phyloP scores from a whole-genome alignment of 2,113 vertebrate genomes.

The Percopsis transmontana region DNA sequence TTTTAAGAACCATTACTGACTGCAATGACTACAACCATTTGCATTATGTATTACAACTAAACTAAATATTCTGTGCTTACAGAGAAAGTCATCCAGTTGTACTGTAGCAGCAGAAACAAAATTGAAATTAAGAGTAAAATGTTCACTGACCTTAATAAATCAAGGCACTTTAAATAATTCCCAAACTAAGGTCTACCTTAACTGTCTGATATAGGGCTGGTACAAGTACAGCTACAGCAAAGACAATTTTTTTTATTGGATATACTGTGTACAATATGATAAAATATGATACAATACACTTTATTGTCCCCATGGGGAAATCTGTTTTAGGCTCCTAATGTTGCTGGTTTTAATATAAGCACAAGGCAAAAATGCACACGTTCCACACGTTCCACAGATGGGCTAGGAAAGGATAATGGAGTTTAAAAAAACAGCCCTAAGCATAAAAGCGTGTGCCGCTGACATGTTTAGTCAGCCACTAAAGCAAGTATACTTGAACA shows the following conservation, averaged over 20 bases:
- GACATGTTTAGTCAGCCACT: conserved; percentile 7
- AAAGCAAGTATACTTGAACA: background rate
- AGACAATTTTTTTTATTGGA: conserved; percentile 35
- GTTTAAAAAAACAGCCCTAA: conserved; percentile 20
- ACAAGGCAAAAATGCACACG: background rate
- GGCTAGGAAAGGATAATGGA: too few species aligned
- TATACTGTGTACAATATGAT: conserved; percentile 27
- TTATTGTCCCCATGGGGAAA: too few species aligned
- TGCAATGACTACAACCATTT: too few species aligned
- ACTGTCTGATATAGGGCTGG: conserved; percentile 48
- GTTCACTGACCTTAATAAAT: conserved; percentile 59
- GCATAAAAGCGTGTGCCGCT: conserved; percentile 14
- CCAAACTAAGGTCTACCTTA: conserved; percentile 61
- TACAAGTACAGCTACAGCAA: conserved; percentile 25
- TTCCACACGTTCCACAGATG: too few species aligned
- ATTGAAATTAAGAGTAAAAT: conserved; percentile 48
- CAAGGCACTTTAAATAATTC: conserved; percentile 58
- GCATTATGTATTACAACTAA: too few species aligned
- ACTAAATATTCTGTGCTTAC: conserved; percentile 34
- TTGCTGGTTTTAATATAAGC: background rate
- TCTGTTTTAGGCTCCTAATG: background rate
- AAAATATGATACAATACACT: too few species aligned
- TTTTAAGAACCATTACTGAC: too few species aligned
- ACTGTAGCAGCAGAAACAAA: conserved; percentile 35
- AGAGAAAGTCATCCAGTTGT: conserved; percentile 11